Percentiles rank a stretch among this genome's conserved stretches.
Conservation (phyloP, 2,888 invertebrate species). For the Ypsolopha scabrella region DNA sequence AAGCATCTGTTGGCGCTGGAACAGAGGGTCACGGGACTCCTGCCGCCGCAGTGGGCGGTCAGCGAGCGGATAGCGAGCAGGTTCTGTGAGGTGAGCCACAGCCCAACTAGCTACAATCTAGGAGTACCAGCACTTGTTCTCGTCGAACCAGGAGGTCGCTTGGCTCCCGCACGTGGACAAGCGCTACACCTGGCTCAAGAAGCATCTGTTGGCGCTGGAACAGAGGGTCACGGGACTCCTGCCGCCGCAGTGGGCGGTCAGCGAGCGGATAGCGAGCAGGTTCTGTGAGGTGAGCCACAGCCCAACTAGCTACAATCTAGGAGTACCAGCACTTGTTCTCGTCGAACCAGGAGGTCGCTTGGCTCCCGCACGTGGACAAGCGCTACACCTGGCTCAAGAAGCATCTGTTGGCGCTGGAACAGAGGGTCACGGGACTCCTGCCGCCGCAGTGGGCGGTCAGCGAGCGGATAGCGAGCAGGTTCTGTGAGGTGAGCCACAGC, state of each 20-base stretch:
- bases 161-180: conserved; percentile 97
- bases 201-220: conserved; percentile 94
- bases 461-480: conserved; percentile 90
- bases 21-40: conserved; percentile 85
- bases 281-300: conserved; percentile 49
- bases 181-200: conserved; percentile 95
- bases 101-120: too few species aligned
- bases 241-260: conserved; percentile 94
- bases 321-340: conserved; percentile 96
- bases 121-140: conserved; percentile 95
- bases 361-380: conserved; percentile 95
- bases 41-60: conserved; percentile 94
- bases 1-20: conserved; percentile 94
- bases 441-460: conserved; percentile 95
- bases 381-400: conserved; percentile 96
- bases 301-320: conserved; percentile 54
- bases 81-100: too few species aligned
- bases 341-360: conserved; percentile 95
- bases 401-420: conserved; percentile 94
- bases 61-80: conserved; percentile 92
- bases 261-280: conserved; percentile 90
- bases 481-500: conserved; percentile 29
- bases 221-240: conserved; percentile 88
- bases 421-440: conserved; percentile 86
- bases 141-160: conserved; percentile 94